A percentile compares a stretch with the other conserved stretches of the same genome.
phyloP scores from a whole-genome alignment of 2,113 vertebrate species.

The Passer domesticus region DNA sequence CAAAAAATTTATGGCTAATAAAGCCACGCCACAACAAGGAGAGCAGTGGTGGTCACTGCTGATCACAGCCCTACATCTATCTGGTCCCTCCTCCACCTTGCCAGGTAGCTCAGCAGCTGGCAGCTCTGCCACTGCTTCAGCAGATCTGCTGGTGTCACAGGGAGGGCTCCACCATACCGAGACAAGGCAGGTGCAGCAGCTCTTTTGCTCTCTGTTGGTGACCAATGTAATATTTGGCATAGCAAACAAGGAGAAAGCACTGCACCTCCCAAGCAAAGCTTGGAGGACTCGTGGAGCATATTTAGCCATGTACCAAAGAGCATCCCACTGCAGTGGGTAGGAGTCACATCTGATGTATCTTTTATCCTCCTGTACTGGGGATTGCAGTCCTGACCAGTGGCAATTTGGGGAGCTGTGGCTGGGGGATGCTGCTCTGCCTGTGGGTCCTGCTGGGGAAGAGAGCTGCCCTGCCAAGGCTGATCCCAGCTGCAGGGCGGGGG shows the following conservation, averaged over 20 bases:
- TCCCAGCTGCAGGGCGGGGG: background rate
- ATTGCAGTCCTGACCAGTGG: background rate
- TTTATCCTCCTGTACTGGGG: background rate
- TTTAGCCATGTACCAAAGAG: background rate
- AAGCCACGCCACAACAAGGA: background rate
- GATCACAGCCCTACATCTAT: background rate
- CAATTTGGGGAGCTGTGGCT: background rate
- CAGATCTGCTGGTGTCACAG: background rate
- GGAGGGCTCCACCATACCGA: background rate
- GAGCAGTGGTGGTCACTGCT: background rate
- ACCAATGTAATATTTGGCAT: background rate
- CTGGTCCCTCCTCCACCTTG: background rate
- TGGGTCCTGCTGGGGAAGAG: background rate
- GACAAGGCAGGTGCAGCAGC: background rate
- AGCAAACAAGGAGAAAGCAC: background rate
- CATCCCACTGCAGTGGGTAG: fast-evolving
- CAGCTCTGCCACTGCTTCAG: background rate
- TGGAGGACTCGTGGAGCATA: background rate
- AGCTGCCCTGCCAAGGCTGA: background rate
- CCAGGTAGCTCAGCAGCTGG: background rate
- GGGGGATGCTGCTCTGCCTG: background rate
- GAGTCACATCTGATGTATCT: background rate
- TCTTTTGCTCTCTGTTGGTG: background rate
- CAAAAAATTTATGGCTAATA: background rate
- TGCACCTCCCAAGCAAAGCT: background rate